Evolutionary conservation across 2,888 invertebrate genomes (phyloP), one percentile per base, ranked within the genome.

Genomic region (Idaea dimidiata): DNA sequence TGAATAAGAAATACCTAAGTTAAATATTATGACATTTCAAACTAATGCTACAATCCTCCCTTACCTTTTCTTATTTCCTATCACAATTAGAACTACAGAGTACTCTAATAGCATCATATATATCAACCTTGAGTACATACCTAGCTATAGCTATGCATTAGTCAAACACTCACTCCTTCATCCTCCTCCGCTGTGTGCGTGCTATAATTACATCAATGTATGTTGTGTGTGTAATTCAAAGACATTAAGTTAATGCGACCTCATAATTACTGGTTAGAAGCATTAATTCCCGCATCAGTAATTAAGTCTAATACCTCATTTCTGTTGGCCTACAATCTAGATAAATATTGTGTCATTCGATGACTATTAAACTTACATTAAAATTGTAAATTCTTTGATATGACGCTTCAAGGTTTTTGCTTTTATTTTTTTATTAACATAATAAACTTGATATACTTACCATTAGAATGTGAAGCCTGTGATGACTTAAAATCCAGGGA

Each of bases 221-320:
- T 75, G 78, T 74, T 80, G 80, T 81, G 81, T 75, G 78, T 74
- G 63, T 81, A 82, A 84, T 81, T 83, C 84, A 86, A 89, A 91
- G 89, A 89, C 91, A 91, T 91, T 89, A 89, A 91, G 78, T 89
- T 91, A 91, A 91, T 89, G 88, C 86, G 88, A 86, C 88, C 90
- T 89, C 89, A 91, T 91, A 91, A 91, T 91, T 91, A 91, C 91
- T 88, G 82, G 84, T 83, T 84, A 83, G 86, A 79, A 83, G 82
- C 90, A 91, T 91, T 91, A 90, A 91, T 91, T 88, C 91, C 84
- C 89, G 87, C 87, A 87, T 90, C 89, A 87, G 90, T 91, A 91
- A 91, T 91, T 90, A 88, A 89, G 89, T 90, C 88, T 89, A 89
- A 89, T 89, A 87, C 88, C 86, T 88, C 84, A 88, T 89, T 89